A percentile compares a stretch with the other conserved stretches of the same genome.
phyloP scores from a whole-genome alignment of 23 tunicate genomes.

The Aplidium turbinatum region DNA sequence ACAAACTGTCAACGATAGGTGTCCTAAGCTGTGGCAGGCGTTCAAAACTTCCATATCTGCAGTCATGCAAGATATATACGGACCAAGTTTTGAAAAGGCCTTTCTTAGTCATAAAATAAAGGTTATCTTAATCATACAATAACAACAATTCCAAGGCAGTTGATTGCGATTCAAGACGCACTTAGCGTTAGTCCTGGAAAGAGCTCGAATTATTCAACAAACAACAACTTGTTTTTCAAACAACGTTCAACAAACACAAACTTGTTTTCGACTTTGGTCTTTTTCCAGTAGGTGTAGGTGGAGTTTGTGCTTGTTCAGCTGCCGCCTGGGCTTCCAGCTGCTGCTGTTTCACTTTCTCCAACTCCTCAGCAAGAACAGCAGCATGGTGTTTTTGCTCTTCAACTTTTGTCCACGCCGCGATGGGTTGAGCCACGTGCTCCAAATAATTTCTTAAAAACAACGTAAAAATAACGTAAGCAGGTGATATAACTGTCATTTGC shows the following conservation, averaged over 20 bases:
- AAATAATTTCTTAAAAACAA: conserved; percentile 58
- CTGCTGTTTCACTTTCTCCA: conserved; percentile 49
- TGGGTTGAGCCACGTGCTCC: conserved; percentile 71
- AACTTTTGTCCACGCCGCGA: conserved; percentile 61
- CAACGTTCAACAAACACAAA: conserved; percentile 3
- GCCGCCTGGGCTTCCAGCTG: neutral
- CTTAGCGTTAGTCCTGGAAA: too few species aligned
- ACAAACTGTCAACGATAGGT: too few species aligned
- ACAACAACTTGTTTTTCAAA: neutral
- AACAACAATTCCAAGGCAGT: too few species aligned
- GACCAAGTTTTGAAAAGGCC: too few species aligned
- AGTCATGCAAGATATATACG: too few species aligned
- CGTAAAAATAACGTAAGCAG: neutral
- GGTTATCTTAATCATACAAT: too few species aligned
- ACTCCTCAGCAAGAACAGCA: conserved; percentile 47
- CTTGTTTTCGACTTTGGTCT: conserved; percentile 47
- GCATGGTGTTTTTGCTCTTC: conserved; percentile 77
- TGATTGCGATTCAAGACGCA: too few species aligned
- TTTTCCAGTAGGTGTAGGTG: conserved; percentile 77
- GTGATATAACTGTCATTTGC: too few species aligned
- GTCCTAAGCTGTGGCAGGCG: too few species aligned
- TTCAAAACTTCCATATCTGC: too few species aligned
- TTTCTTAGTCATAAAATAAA: too few species aligned
- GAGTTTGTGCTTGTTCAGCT: conserved; percentile 30
- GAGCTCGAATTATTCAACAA: too few species aligned